Evolutionary conservation across 2,113 vertebrate species (phyloP).

Genomic region (Toxotes chatareus): DNA sequence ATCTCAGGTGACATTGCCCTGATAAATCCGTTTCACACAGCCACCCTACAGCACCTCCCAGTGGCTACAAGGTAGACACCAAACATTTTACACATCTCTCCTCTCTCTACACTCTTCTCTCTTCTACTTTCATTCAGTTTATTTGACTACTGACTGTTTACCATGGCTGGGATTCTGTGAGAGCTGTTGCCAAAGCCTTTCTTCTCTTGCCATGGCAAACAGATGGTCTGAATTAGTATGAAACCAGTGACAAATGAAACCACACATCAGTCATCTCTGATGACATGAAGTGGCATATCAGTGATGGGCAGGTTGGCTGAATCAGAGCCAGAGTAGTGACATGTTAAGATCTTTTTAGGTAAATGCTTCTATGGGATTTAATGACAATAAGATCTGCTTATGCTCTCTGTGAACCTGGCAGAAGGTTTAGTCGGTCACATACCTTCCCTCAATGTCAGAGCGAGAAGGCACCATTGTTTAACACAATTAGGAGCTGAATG

Average conservation of each 20-base stretch:
- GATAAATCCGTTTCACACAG: conserved; percentile 39
- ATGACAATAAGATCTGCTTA: conserved; percentile 8
- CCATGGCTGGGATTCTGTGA: conserved; percentile 29
- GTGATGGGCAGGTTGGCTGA: background rate
- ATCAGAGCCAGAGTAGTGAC: conserved; percentile 17
- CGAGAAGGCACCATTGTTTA: conserved; percentile 60
- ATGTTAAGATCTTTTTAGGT: background rate
- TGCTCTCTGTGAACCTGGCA: background rate
- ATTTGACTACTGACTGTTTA: conserved; percentile 7
- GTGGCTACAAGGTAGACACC: conserved; percentile 33
- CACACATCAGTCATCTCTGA: conserved; percentile 4
- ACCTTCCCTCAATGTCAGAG: conserved; percentile 38
- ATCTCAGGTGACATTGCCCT: conserved; percentile 81
- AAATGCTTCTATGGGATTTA: conserved; percentile 2
- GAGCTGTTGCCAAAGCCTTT: conserved; percentile 25
- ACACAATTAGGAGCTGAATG: conserved; percentile 41
- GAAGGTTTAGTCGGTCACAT: conserved; percentile 41
- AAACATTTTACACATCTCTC: conserved; percentile 4
- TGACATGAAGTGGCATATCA: background rate
- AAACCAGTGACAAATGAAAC: conserved; percentile 16
- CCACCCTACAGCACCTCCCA: conserved; percentile 52
- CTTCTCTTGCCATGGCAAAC: conserved; percentile 22
- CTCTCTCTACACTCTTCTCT: background rate
- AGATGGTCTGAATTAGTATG: conserved; percentile 34
- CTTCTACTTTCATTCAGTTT: conserved; percentile 26